phyloP scores from a whole-genome alignment of 2,888 invertebrate species.

The Malachius bipustulatus region DNA sequence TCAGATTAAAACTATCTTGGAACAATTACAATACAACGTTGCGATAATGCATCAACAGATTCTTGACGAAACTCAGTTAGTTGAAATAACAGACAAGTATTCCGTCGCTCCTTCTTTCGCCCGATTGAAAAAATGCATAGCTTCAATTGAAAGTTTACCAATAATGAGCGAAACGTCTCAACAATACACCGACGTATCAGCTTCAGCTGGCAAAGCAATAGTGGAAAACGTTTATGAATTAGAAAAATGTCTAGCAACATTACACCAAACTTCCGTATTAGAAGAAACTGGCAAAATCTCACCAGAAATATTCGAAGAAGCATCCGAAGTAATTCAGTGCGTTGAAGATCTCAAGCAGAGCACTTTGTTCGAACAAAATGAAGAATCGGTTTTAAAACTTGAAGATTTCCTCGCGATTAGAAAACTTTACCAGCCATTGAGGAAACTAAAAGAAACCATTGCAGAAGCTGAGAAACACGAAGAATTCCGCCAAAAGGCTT shows the following conservation, averaged over 20 bases:
- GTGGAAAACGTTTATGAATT: slow-evolving; percentile 27
- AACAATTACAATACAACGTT: slow-evolving; percentile 29
- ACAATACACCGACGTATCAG: slow-evolving; percentile 17
- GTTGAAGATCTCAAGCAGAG: slow-evolving; percentile 29
- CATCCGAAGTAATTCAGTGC: slow-evolving; percentile 28
- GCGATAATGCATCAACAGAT: slow-evolving; percentile 31
- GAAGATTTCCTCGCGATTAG: slow-evolving; percentile 28
- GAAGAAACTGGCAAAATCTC: slow-evolving; percentile 26
- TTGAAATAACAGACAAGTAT: slow-evolving; percentile 18
- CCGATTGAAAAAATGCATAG: slow-evolving; percentile 29
- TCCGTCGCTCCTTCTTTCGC: slow-evolving; percentile 20
- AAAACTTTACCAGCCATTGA: slow-evolving; percentile 26
- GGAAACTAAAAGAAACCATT: slow-evolving; percentile 27
- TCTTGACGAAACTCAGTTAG: slow-evolving; percentile 26
- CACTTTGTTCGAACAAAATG: slow-evolving; percentile 21
- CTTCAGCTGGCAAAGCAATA: slow-evolving; percentile 19
- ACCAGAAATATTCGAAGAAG: slow-evolving; percentile 26
- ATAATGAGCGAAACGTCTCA: slow-evolving; percentile 23
- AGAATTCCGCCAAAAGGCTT: slow-evolving; percentile 22
- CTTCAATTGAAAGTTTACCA: slow-evolving; percentile 27
- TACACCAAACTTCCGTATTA: slow-evolving; percentile 25
- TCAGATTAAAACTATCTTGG: slow-evolving; percentile 22
- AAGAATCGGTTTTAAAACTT: slow-evolving; percentile 21
- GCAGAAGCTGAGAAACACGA: slow-evolving; percentile 24
- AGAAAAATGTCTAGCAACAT: slow-evolving; percentile 26